Percentiles rank a stretch among this genome's conserved stretches.
These are phyloP conservation scores for Tiliqua scincoides DNA, from an alignment of 2,113 vertebrate genomes.

Conservation along the genomic window DNA sequence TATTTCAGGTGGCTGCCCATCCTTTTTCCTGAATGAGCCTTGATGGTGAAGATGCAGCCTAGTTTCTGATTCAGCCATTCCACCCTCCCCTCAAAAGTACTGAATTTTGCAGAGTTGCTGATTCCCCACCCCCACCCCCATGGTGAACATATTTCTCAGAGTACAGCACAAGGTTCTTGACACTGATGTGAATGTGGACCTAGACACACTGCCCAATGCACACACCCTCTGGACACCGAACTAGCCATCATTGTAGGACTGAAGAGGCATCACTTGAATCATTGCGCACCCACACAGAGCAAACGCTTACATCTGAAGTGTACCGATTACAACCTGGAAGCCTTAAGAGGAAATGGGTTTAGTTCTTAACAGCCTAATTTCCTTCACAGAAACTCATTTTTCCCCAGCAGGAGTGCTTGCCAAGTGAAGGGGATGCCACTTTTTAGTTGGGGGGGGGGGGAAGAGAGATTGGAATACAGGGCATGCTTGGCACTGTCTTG, in stretches of 20 bases:
- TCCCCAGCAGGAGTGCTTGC: constrained; percentile 25
- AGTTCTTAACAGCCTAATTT: constrained; percentile 41
- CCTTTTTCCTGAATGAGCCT: too few species aligned
- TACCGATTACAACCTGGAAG: background rate
- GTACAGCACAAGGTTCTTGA: background rate
- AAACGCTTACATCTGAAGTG: background rate
- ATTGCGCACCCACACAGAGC: background rate
- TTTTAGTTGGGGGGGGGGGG: constrained; percentile 16
- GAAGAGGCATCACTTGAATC: too few species aligned
- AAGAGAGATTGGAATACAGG: constrained; percentile 47
- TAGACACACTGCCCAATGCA: background rate
- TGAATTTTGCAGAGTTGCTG: background rate
- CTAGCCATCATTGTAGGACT: background rate
- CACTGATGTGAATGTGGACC: background rate
- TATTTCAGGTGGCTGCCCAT: too few species aligned
- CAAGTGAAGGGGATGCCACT: background rate
- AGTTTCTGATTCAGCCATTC: too few species aligned
- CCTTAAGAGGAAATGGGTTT: constrained; percentile 34
- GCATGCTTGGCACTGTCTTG: constrained; percentile 26
- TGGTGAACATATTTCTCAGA: too few species aligned
- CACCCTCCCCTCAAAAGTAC: too few species aligned
- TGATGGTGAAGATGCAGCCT: too few species aligned
- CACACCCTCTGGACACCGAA: background rate
- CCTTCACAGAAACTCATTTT: constrained; percentile 56
- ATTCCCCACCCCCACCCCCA: too few species aligned